A percentile compares a stretch with the other conserved stretches of the same genome.
phyloP scores from a whole-genome alignment of 2,113 vertebrate genomes.

The Sitta europaea region DNA sequence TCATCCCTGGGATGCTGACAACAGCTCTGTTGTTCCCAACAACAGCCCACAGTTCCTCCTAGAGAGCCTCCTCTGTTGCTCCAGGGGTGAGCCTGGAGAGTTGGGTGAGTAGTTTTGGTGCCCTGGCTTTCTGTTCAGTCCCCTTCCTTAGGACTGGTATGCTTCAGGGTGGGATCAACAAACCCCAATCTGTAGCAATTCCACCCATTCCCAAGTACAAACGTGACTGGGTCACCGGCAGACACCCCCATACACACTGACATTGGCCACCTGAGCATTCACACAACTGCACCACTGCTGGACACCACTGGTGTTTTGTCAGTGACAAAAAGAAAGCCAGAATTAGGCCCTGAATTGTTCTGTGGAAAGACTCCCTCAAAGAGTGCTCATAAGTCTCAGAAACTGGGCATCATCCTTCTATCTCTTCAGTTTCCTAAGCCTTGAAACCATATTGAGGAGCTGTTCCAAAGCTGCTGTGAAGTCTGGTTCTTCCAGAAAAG shows the following conservation, averaged over 20 bases:
- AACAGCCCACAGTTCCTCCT: neutral
- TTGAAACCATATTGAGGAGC: neutral
- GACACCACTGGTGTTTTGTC: too few species aligned
- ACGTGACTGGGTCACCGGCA: neutral
- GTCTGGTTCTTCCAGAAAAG: neutral
- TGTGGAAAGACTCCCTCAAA: neutral
- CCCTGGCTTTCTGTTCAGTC: neutral
- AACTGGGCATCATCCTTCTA: neutral
- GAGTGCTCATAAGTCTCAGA: neutral
- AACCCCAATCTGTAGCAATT: too few species aligned
- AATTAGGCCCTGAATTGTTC: neutral
- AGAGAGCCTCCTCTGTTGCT: too few species aligned
- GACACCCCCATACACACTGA: too few species aligned
- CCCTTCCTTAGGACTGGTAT: neutral
- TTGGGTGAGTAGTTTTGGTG: too few species aligned
- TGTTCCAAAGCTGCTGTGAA: neutral
- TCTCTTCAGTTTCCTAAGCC: neutral
- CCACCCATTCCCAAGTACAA: too few species aligned
- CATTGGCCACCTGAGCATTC: neutral
- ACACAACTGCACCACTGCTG: neutral
- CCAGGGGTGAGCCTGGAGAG: accelerated
- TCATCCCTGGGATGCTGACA: too few species aligned
- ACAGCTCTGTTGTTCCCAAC: too few species aligned
- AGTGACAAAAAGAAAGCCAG: too few species aligned
- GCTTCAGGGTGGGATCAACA: accelerated